These are phyloP conservation scores for Microcaecilia unicolor DNA, from an alignment of 2,797 vertebrate genomes.

Conservation along the genomic window DNA sequence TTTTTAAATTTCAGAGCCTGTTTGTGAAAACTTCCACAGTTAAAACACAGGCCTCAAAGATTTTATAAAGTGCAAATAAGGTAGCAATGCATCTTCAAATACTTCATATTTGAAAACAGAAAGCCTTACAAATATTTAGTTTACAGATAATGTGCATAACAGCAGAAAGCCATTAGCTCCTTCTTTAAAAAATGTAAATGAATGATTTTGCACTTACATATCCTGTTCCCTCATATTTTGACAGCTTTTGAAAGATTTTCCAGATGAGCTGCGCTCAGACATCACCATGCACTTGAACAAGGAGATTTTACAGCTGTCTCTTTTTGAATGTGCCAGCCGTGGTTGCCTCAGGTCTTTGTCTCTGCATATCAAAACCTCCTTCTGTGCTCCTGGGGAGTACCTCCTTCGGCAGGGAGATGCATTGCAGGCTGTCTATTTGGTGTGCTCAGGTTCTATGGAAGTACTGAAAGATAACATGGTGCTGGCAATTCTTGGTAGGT, in stretches of 20 bases:
- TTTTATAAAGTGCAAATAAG: no score
- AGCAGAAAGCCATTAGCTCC: not conserved
- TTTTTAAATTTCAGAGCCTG: no score
- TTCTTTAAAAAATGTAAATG: not conserved
- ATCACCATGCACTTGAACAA: conserved; percentile 98
- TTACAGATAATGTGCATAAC: rapidly evolving
- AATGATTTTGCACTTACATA: not conserved
- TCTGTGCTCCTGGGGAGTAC: conserved; percentile 93
- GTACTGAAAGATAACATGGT: conserved; percentile 92
- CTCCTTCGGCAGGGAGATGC: conserved; percentile 91
- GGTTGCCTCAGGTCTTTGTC: conserved; percentile 94
- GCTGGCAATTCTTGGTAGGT: conserved; percentile 88
- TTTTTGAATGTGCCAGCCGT: conserved; percentile 87
- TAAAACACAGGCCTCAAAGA: no score
- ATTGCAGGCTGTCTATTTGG: conserved; percentile 92
- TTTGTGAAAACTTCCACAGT: no score
- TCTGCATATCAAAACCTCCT: conserved; percentile 95
- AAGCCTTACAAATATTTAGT: not conserved
- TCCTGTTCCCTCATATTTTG: not conserved
- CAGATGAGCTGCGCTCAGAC: conserved; percentile 90
- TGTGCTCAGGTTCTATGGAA: conserved; percentile 97
- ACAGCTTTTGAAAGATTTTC: conserved; percentile 94
- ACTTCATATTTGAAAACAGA: no score
- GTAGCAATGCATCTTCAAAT: no score
- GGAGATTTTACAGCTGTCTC: conserved; percentile 89